Evolutionary conservation across 2,113 vertebrate genomes (phyloP).

Genomic region (human (Homo sapiens)): DNA sequence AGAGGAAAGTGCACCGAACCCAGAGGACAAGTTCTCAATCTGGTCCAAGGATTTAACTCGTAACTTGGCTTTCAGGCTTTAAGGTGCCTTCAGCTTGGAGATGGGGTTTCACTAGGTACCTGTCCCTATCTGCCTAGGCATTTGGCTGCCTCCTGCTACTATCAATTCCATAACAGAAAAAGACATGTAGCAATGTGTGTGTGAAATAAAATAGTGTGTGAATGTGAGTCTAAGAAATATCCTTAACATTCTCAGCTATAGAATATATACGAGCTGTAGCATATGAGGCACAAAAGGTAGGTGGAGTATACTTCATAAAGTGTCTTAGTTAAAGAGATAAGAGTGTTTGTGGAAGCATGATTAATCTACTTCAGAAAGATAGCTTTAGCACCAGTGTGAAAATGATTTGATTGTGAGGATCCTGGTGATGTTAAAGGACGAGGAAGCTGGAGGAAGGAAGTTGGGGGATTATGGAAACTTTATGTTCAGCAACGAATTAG

Average conservation of each 20-base stretch:
- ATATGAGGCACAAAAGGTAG: fast-evolving
- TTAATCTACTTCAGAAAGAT: neutral
- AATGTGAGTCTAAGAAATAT: neutral
- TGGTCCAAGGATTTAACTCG: too few species aligned
- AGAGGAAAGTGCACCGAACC: too few species aligned
- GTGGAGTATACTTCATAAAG: too few species aligned
- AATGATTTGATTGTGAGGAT: neutral
- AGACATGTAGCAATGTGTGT: neutral
- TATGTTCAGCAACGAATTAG: neutral
- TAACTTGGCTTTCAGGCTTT: too few species aligned
- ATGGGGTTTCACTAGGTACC: too few species aligned
- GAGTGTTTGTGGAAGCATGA: neutral
- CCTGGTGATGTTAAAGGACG: neutral
- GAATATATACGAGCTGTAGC: neutral
- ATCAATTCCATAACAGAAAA: too few species aligned
- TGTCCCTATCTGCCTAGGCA: too few species aligned
- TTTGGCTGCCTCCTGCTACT: too few species aligned
- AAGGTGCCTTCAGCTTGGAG: too few species aligned
- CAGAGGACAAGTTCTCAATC: too few species aligned
- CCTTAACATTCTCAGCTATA: neutral
- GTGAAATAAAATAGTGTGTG: neutral
- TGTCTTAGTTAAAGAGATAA: neutral
- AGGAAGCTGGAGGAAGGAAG: too few species aligned
- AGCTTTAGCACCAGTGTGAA: too few species aligned
- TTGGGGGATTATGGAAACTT: fast-evolving